Conservation (phyloP, 2,888 invertebrate genomes). For the Caenorhabditis sp. region DNA sequence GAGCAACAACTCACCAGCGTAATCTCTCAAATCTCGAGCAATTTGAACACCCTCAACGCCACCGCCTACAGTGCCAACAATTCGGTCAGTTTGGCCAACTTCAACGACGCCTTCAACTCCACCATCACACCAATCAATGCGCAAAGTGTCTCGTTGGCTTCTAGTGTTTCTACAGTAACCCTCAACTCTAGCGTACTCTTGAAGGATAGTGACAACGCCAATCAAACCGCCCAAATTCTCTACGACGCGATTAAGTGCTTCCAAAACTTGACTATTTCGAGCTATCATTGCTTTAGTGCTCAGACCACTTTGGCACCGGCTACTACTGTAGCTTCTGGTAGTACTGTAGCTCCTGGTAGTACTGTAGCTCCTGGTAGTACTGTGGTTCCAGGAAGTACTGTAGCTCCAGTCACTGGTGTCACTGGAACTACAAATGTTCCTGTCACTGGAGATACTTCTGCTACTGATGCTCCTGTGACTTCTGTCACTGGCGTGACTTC, state of each 20-base stretch:
- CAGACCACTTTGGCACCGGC: constrained; percentile 21
- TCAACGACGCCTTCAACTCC: background rate
- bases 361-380: background rate
- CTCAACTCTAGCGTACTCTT: background rate
- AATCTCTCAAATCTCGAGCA: background rate
- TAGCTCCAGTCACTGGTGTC: background rate
- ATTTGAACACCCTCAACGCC: background rate
- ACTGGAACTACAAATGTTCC: background rate
- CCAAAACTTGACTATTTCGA: background rate
- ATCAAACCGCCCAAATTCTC: constrained; percentile 6
- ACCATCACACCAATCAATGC: background rate
- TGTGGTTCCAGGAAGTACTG: background rate
- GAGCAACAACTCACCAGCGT: background rate
- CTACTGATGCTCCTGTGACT: no score
- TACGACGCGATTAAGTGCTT: constrained; percentile 25
- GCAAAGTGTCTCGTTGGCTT: background rate
- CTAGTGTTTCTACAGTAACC: background rate
- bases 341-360: background rate
- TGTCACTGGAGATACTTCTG: no score
- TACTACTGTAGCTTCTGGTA: constrained; percentile 3
- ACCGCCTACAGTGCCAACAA: background rate
- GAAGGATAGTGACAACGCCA: constrained; percentile 10
- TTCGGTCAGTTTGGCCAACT: background rate
- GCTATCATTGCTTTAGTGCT: constrained; percentile 17
- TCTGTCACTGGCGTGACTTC: no score